Conservation (phyloP, 2,113 vertebrate genomes). For the Sminthopsis crassicaudata region DNA sequence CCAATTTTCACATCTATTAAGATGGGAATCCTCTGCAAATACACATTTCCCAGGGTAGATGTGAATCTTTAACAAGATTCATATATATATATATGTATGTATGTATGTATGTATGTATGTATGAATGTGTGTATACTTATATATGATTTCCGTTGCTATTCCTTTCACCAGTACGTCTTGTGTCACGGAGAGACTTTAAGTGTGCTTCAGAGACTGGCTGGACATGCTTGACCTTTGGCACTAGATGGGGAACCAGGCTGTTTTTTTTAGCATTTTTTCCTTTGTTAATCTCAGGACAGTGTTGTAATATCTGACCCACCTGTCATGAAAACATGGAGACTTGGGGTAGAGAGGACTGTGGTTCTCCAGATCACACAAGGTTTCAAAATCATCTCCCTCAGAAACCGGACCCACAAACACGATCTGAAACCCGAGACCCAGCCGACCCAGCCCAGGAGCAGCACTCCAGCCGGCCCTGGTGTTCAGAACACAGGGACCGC, state of each 20-base stretch:
- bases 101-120: too few species aligned
- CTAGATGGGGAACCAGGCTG: neutral
- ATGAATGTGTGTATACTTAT: too few species aligned
- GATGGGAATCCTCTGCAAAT: neutral
- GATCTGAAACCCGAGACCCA: constrained; percentile 17
- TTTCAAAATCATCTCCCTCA: constrained; percentile 57
- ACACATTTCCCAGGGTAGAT: neutral
- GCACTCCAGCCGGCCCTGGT: too few species aligned
- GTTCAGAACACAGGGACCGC: neutral
- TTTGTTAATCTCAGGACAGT: neutral
- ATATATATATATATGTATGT: neutral
- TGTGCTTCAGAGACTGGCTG: neutral
- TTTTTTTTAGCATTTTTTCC: neutral
- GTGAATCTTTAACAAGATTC: neutral
- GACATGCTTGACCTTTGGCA: neutral
- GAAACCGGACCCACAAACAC: constrained; percentile 38
- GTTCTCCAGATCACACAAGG: neutral
- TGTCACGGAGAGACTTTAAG: neutral
- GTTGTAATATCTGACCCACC: neutral
- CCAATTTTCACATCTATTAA: too few species aligned
- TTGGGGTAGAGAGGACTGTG: constrained; percentile 23
- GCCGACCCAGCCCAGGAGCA: neutral
- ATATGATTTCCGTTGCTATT: neutral
- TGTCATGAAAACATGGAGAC: constrained; percentile 20
- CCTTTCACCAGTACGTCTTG: neutral